Evolutionary conservation across 2,797 vertebrate species (phyloP).

Genomic region (Adelosebastes latens): DNA sequence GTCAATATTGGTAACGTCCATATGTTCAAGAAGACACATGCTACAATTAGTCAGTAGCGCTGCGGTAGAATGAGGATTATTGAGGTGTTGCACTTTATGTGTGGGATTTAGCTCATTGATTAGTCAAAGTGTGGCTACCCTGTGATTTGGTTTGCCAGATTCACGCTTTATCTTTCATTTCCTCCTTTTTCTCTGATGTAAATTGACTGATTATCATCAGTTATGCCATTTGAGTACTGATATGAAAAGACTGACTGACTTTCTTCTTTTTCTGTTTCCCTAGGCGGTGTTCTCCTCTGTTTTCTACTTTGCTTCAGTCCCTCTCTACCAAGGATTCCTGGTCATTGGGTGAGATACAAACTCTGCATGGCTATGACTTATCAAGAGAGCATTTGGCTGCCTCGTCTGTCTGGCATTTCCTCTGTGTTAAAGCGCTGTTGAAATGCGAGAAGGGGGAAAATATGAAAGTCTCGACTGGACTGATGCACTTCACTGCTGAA

Average conservation of each 20-base stretch:
- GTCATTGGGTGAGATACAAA: constrained; percentile 91
- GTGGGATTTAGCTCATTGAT: not conserved
- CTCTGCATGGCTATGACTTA: constrained; percentile 71
- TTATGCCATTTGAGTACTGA: not conserved
- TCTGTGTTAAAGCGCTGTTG: constrained; percentile 65
- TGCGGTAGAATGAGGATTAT: not conserved
- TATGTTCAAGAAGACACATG: not conserved
- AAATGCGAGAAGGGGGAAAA: constrained; percentile 56
- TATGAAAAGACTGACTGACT: constrained; percentile 1
- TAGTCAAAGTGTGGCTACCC: not conserved
- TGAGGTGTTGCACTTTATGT: not conserved
- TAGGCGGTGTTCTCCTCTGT: constrained; percentile 98
- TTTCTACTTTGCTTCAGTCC: constrained; percentile 97
- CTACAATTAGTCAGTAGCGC: not conserved
- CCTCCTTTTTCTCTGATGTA: not conserved
- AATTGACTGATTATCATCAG: not conserved
- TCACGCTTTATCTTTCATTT: not conserved
- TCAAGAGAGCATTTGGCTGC: constrained; percentile 69
- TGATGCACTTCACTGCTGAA: constrained; percentile 37
- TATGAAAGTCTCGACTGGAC: constrained; percentile 46
- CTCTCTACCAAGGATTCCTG: constrained; percentile 98
- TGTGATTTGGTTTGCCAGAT: not conserved
- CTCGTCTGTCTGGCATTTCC: constrained; percentile 72
- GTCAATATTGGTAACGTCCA: constrained; percentile 3
- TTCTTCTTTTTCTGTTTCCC: constrained; percentile 3